phyloP scores from a whole-genome alignment of 2,888 invertebrate species.

The Alitta virens region DNA sequence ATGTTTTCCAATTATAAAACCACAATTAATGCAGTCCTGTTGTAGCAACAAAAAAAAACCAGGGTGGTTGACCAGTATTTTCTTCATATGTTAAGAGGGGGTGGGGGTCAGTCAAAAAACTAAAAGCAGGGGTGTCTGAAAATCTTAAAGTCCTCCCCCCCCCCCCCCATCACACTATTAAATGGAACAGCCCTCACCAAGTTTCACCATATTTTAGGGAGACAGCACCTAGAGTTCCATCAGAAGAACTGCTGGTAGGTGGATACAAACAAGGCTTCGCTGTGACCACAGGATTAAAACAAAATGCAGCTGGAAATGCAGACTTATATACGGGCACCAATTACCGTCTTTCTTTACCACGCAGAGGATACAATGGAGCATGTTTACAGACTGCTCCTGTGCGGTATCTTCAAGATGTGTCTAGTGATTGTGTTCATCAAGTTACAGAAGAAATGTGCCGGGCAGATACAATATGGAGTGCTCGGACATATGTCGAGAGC shows the following conservation, averaged over 20 bases:
- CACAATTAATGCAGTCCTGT: no score
- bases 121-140: no score
- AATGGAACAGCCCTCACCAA: no score
- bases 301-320: neutral
- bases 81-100: no score
- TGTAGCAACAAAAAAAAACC: no score
- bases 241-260: neutral
- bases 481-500: conserved; percentile 36
- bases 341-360: conserved; percentile 38
- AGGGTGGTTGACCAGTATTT: no score
- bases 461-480: conserved; percentile 36
- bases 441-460: conserved; percentile 34
- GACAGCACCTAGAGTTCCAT: neutral
- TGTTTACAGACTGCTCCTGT: conserved; percentile 43
- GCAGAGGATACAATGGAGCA: conserved; percentile 35
- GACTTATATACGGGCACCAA: conserved; percentile 3
- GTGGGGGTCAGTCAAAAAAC: no score
- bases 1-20: no score
- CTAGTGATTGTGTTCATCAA: conserved; percentile 33
- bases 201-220: no score
- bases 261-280: conserved; percentile 35
- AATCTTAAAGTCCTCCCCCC: no score
- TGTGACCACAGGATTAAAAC: conserved; percentile 26
- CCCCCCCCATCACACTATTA: no score
- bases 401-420: conserved; percentile 36